Evolutionary conservation across 2,113 vertebrate genomes (phyloP), one percentile per base, ranked within the genome.

Genomic region (Hydropotes inermis): DNA sequence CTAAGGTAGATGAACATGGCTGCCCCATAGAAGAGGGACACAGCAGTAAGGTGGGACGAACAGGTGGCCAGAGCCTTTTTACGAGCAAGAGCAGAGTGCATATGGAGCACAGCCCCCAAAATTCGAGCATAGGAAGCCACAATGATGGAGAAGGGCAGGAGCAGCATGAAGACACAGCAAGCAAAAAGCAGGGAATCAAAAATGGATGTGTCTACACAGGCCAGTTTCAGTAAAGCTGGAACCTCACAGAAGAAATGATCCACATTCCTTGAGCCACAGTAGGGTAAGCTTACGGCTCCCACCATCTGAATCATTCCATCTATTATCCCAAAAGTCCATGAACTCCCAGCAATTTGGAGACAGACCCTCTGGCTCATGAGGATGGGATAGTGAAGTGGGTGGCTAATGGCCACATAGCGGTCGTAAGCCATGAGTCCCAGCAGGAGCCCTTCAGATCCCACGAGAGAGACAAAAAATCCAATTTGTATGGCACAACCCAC

Each of bases 361-460:
- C 97, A 97, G 74, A 96, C 58, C 6, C 27, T 95, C 16, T 45
- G 95, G 43, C 47, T 98, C 96, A 98, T 97, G 36, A 96, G 94
- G 39, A 91, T 33, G 14, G 97, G 64, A 45, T 98, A 98, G 85
- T 81, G 95, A 58, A 98, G 91, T 27, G 98, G 97, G 7, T 91
- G 95, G 58, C 95, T 95, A 6, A 98, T 95, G 14, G 95, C 98
- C 47, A 94, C 88, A 8, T 95, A 98, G 27, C 82, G 83, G 11
- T 98, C 97, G 76, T 98, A 98, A 58, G 97, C 96, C 97, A 97
- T 98, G 81, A 97, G 95, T 30, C 95, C 98, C 52, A 98, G 85
- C 74, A 98, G 89, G 39, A 98, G 96, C 23, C 97, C 97, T 33
- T 98, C 97, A 19, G 97, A 97, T 0, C 97, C 97, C 30, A 95